Base-by-base conservation (phyloP, 1,140 invertebrate genomes). In the Chrysopa pallens region DNA sequence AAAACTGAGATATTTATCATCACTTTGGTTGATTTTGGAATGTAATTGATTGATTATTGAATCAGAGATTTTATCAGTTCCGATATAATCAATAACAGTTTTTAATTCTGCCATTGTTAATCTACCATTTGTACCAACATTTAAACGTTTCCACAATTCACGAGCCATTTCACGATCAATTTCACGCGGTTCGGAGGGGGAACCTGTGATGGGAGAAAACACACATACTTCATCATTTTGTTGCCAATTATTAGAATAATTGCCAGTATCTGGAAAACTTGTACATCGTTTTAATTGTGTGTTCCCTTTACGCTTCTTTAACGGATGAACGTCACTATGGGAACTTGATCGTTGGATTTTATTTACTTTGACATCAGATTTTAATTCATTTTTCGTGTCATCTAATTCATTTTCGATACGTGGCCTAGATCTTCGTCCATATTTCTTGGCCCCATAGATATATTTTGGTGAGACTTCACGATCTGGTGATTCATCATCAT, bases 391-490 rank as follows among this genome's bases (percentile, higher is more conserved):
- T 33, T 33, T 12, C n/a, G n/a, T 33, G n/a, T 9, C n/a, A 33
- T 33, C 31, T 6, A 11, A 9, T 8, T 11, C 6, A 27, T 27
- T 41, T 40, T 12, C 39, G 17, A 17, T 36, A 55, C 15, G 57
- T 9, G 77, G 76, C 31, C 73, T 60, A 1, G 78, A 80, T 6
- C 78, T 62, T 1, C 80, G 62, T 0, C 80, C 80, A 60, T 84
- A 83, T 53, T 80, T 80, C 53, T 84, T 83, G n/a, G 73, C 69
- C 2, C 79, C 80, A 45, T 76, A 74, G 0, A 80, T 70, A 47
- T 74, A 74, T 52, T 80, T 81, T 0, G 80, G 80, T 1, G 76
- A 78, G 2, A 80, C 72, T 62, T 81, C 78, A 33, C 76, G 64
- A 42, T 72, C 72, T 0, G 72, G 71, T n/a, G 69, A 69, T 37